Base-by-base conservation (phyloP, 2,797 vertebrate genomes). In the Xenopus petersii region DNA sequence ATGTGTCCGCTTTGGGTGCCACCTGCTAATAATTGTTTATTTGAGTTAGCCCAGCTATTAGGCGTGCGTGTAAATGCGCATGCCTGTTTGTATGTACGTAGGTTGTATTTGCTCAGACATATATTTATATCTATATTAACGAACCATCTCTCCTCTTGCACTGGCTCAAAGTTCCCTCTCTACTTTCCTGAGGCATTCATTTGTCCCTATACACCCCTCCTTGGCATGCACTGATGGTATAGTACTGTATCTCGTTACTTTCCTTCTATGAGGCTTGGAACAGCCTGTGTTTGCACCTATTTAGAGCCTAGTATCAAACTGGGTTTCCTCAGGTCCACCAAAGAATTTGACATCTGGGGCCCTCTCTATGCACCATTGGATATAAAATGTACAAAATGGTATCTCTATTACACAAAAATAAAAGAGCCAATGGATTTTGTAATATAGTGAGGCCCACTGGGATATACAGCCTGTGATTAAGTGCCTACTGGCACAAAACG, bases 21-120 rank as follows among this genome's bases (percentile, higher is more conserved):
- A 67, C 68, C 73, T 75, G 70, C 58, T 24, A 9, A 5, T 13
- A 49, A 21, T 21, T 61, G 66, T 64, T 64, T 58, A 36, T 78
- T 59, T 73, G 46, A 2, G 13, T 67, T 42, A 15, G 64, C 15
- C 30, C 17, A 15, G 21, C 24, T 6, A 65, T 42, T 48, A 49
- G 16, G 36, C 70, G 16, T 64, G 36, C 48, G 49, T 5, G 68
- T 69, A 56, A 12, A 68, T 46, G 48, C 64, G 16, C 42, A 10
- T 67, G 47, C 26, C 12, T 17, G 26, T 42, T 30, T 51, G 49
- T 51, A 8, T 54, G 26, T 3, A 30, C 21, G 16, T 65, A 36
- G 10, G 42, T 36, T 33, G 48, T 16, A 33, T 33, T 15, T 33
- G 66, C 10, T 13, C 54, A 56, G 54, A 56, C 54, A n/a, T 56